Evolutionary conservation across 92 coral and sea anemone species (phyloP).

Genomic region (Parazoanthus darwini): DNA sequence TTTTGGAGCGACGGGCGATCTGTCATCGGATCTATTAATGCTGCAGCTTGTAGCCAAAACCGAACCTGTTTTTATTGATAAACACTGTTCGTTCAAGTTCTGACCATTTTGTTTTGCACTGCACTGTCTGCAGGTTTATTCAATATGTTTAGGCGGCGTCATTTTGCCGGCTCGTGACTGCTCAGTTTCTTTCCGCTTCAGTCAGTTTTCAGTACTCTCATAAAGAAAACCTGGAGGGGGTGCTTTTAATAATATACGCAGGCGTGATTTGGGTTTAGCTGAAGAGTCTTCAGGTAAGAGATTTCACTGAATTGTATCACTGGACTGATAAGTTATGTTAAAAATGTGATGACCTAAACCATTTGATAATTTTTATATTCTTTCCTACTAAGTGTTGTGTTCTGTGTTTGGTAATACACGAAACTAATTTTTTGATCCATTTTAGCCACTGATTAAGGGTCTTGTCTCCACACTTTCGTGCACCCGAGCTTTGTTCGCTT

Average conservation of each 20-base stretch:
- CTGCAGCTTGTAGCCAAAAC: neutral
- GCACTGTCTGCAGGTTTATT: neutral
- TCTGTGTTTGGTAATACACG: no score
- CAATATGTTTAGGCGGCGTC: neutral
- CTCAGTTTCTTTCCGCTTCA: neutral
- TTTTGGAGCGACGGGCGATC: neutral
- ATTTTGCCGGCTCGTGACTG: neutral
- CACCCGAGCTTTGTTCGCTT: neutral
- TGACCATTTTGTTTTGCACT: neutral
- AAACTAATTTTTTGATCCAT: no score
- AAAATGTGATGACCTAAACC: neutral
- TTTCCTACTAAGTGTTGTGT: no score
- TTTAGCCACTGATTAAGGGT: no score
- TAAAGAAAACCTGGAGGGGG: neutral
- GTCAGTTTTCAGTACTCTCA: no score
- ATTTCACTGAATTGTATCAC: neutral
- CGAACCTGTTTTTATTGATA: neutral
- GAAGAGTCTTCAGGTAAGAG: neutral
- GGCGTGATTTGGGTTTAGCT: neutral
- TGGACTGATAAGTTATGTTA: neutral
- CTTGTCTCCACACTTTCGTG: neutral
- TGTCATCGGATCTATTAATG: conserved; percentile 14
- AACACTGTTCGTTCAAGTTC: neutral
- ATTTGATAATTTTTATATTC: no score
- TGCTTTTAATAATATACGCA: neutral